Conservation (phyloP, 2,797 vertebrate species). For the Lepilemur septentrionalis region DNA sequence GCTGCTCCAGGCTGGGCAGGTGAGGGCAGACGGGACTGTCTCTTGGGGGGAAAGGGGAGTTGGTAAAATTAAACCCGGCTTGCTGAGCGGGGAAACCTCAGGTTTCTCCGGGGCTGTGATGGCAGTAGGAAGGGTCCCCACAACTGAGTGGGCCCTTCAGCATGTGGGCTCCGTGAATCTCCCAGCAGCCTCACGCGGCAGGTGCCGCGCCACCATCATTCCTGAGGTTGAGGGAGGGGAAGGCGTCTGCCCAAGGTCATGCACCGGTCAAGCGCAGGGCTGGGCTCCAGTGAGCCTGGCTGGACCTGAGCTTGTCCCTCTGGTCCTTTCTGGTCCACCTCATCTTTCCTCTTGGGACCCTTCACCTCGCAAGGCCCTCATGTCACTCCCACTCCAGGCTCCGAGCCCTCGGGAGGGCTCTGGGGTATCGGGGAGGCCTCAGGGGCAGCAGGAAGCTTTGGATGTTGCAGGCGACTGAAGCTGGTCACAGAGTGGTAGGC, state of each 20-base stretch:
- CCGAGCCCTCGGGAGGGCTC: neutral
- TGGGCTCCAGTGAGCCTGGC: neutral
- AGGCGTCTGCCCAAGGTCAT: neutral
- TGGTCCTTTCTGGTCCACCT: neutral
- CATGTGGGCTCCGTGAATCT: accelerated
- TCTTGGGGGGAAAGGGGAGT: neutral
- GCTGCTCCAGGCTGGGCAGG: neutral
- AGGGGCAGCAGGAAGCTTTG: no score
- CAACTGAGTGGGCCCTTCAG: accelerated
- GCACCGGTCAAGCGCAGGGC: neutral
- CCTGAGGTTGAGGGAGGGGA: neutral
- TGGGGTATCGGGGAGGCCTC: no score
- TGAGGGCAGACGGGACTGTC: neutral
- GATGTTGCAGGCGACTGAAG: neutral
- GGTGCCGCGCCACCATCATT: accelerated
- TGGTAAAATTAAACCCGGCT: neutral
- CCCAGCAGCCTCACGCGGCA: accelerated
- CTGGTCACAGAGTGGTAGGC: neutral
- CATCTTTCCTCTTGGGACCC: neutral
- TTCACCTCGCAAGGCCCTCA: neutral
- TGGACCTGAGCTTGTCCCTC: neutral
- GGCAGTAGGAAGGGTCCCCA: accelerated
- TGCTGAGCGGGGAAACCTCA: accelerated
- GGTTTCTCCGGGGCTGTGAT: neutral
- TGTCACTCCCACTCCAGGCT: no score